Evolutionary conservation across 2,113 vertebrate species (phyloP), one percentile per base, ranked within the genome.

Genomic region (Struthidea cinerea): DNA sequence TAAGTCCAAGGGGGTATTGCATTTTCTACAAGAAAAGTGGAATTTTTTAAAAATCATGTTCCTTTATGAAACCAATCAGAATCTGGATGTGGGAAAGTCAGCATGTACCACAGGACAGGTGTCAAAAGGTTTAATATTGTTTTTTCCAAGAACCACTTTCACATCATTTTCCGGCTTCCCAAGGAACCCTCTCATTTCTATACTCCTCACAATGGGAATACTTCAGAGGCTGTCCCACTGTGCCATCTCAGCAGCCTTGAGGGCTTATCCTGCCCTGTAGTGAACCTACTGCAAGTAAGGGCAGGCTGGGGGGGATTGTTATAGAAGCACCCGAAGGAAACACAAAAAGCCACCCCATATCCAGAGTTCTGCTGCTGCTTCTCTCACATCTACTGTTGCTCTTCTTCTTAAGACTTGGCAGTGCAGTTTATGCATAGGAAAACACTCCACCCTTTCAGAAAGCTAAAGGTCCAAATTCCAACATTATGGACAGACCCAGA

Each of bases 51-150:
- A 55, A 56, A 70, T 32, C 35, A 22, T 23, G 11, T 32, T 88
- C 23, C 39, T 63, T 50, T 46, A 67, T 16, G 13, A 84, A 94
- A 52, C 20, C 1, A 1, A 53, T 41, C 52, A 89, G 35, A 74
- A 63, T 49, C 26, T 13, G 35, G 28, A 87, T 33, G 32, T 4
- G 2, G 9, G 20, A 28, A 90, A 86, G 27, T 35, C 50, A 52
- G 8, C 10, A 57, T 2, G 2, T 18, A 65, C 53, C 41, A 56
- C 0, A 55, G 33, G 4, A 63, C 1, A 70, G 2, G 5, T 24
- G 7, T 39, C 28, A 35, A 52, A 42, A 26, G 13, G 39, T 13
- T 69, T 42, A 49, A 61, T 22, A 41, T 1, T 44, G 8, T 21
- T 81, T 69, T 53, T 65, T 21, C 28, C 46, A 77, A 67, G 20